Conservation (phyloP, 1,140 invertebrate species). For the Sitodiplosis mosellana region DNA sequence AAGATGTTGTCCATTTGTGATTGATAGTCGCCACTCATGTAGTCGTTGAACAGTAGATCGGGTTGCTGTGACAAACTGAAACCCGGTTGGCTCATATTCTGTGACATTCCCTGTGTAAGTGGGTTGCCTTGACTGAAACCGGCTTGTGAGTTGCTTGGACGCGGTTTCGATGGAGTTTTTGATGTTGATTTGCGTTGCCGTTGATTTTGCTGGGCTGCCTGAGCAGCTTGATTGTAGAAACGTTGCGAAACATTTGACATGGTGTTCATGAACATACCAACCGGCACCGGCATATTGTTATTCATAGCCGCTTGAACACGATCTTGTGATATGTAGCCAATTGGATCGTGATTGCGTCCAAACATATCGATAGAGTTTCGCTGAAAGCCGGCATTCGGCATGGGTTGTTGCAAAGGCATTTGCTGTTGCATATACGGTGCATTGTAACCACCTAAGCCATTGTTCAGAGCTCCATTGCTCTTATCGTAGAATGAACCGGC, state of each 20-base stretch:
- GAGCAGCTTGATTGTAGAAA: conserved; percentile 57
- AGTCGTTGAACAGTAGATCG: conserved; percentile 66
- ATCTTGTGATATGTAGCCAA: conserved; percentile 81
- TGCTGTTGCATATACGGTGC: conserved; percentile 13
- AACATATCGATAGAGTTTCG: conserved; percentile 29
- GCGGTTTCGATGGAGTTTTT: conserved; percentile 1
- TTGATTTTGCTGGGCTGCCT: conserved; percentile 21
- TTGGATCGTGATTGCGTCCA: conserved; percentile 62
- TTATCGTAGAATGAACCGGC: conserved; percentile 65
- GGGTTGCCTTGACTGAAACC: conserved; percentile 7
- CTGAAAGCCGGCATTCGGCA: conserved; percentile 8
- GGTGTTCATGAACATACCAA: conserved; percentile 83
- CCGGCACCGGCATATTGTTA: conserved; percentile 67
- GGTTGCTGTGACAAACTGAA: conserved; percentile 56
- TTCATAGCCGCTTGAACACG: conserved; percentile 50
- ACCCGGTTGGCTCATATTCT: conserved; percentile 47
- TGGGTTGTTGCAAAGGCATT: conserved; percentile 27
- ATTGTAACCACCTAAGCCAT: conserved; percentile 1
- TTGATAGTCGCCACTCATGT: conserved; percentile 72
- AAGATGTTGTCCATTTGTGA: conserved; percentile 87
- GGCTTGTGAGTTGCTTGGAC: not conserved
- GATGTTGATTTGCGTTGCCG: not conserved
- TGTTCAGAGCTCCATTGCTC: conserved; percentile 1
- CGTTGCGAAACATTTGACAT: conserved; percentile 72
- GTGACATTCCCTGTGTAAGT: conserved; percentile 36